Evolutionary conservation across 1,140 invertebrate genomes (phyloP).

Genomic region (Trigoniulus corallinus): DNA sequence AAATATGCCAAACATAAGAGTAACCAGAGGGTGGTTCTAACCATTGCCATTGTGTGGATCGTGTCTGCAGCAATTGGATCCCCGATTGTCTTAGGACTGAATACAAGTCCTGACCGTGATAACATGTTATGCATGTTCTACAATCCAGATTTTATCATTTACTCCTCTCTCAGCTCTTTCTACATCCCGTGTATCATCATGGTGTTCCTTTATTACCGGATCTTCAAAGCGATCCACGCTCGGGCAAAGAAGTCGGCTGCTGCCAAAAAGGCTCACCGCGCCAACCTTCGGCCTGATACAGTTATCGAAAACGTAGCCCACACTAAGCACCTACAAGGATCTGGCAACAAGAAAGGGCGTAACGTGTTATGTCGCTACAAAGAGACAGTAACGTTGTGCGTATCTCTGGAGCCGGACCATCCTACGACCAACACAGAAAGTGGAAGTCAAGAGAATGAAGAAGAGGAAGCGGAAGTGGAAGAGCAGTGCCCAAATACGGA

Average conservation of each 20-base stretch:
- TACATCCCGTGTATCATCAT: conserved; percentile 98
- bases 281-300: conserved; percentile 54
- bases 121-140: conserved; percentile 71
- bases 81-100: conserved; percentile 88
- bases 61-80: conserved; percentile 91
- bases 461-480: conserved; percentile 13
- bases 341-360: neutral
- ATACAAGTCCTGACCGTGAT: conserved; percentile 52
- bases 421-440: conserved; percentile 8
- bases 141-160: conserved; percentile 95
- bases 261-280: conserved; percentile 50
- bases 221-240: conserved; percentile 75
- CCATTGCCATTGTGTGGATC: conserved; percentile 91
- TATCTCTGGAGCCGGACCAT: neutral
- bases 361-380: neutral
- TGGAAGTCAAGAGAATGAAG: conserved; percentile 10
- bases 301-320: conserved; percentile 70
- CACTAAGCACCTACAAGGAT: neutral
- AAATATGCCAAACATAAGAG: conserved; percentile 98
- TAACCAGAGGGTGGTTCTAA: conserved; percentile 82
- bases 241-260: conserved; percentile 62
- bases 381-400: neutral
- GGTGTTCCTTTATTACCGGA: conserved; percentile 96
- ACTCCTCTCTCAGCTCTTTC: conserved; percentile 94
- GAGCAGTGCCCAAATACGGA: too few species aligned